Evolutionary conservation across 2,113 vertebrate species (phyloP), one percentile per base, ranked within the genome.

Genomic region (Barbus barbus): DNA sequence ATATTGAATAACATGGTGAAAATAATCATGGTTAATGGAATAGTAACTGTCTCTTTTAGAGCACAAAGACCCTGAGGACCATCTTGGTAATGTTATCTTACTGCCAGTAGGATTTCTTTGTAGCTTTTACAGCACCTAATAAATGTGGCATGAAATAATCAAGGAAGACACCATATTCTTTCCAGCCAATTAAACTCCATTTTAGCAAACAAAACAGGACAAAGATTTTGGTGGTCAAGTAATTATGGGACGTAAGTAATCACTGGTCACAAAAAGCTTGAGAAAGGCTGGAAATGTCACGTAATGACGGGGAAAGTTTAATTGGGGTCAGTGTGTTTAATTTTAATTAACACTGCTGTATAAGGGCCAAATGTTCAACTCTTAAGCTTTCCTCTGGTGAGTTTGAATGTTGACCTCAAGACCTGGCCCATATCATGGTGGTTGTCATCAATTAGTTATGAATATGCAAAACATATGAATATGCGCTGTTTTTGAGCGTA

Each of bases 81-180:
- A 33, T 46, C 71, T 46, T 36, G 28, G 79, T 73, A 87, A 60
- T 79, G 36, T 72, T 67, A 80, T 87, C 77, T 79, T 76, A 85
- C 83, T 86, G 78, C 78, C 56, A 24, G 72, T 76, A 48, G 61
- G 41, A 28, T 61, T 69, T 84, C 56, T 76, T 72, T 85, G 72
- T 69, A 73, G 76, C 73, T 82, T 85, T 87, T 84, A 79, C 78
- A 46, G 81, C 28, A 63, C 36, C 60, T 87, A 87, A 87, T 87
- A 87, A 88, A 85, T 76, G 78, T 73, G 85, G 80, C 87, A 84
- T 89, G 85, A 85, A 81, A 86, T 86, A 89, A 89, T 88, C 81
- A 84, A 79, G 86, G 82, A 81, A 87, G 72, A 87, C 85, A 86
- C 83, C 83, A 31, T 76, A 83, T 84, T 87, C 22, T 89, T 88